These are phyloP conservation scores for Sarcophaga bullata DNA, from an alignment of 1,140 invertebrate genomes.

Conservation along the genomic window DNA sequence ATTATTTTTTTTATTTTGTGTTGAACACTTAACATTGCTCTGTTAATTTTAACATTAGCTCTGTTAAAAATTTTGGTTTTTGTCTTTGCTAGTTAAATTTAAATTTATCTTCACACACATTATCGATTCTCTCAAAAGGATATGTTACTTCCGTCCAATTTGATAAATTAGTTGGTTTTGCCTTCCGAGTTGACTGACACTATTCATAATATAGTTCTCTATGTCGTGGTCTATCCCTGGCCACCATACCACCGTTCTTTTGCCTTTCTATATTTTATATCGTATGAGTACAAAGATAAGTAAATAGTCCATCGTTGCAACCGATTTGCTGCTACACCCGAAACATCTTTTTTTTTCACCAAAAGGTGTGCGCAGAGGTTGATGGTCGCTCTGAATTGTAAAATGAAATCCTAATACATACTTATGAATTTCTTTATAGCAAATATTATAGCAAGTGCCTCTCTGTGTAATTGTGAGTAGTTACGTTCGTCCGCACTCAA, in stretches of 20 bases:
- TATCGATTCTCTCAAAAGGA: slow-evolving; percentile 29
- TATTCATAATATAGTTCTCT: background rate
- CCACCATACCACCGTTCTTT: slow-evolving; percentile 20
- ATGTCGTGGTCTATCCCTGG: background rate
- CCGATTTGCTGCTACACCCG: slow-evolving; percentile 12
- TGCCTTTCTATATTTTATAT: background rate
- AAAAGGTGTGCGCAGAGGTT: slow-evolving; percentile 29
- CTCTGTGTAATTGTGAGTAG: slow-evolving; percentile 65
- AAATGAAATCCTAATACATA: slow-evolving; percentile 60
- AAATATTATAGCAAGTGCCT: slow-evolving; percentile 66
- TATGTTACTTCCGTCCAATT: background rate
- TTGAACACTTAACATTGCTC: too few species aligned
- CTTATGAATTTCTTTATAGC: slow-evolving; percentile 66
- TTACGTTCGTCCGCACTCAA: slow-evolving; percentile 23
- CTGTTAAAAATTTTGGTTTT: too few species aligned
- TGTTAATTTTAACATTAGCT: too few species aligned
- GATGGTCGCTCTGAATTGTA: slow-evolving; percentile 31
- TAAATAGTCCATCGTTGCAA: slow-evolving; percentile 15
- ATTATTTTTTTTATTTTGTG: too few species aligned
- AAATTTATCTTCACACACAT: too few species aligned
- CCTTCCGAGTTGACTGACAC: background rate
- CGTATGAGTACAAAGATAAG: slow-evolving; percentile 7
- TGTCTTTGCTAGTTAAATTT: too few species aligned
- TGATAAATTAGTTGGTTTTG: background rate
- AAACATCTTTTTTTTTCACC: slow-evolving; percentile 9